Evolutionary conservation across 2,797 vertebrate genomes (phyloP).

Genomic region (Cynopterus sphinx): DNA sequence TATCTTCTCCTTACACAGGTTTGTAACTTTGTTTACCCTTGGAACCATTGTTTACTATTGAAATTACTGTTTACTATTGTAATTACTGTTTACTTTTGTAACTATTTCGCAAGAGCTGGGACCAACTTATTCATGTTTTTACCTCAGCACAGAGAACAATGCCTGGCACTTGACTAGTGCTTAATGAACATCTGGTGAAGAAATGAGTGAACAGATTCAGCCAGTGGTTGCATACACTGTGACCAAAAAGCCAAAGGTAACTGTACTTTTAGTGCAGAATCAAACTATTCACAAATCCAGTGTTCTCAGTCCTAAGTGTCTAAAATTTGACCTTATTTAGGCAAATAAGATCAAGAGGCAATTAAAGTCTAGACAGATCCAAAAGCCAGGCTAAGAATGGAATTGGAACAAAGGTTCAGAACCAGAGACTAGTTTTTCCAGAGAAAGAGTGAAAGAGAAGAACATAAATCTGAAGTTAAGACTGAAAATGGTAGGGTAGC

Average conservation of each 20-base stretch:
- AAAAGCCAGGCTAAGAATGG: not conserved
- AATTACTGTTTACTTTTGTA: not conserved
- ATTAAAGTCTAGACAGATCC: not conserved
- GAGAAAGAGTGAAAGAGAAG: not conserved
- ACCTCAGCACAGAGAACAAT: not conserved
- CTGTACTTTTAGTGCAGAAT: not conserved
- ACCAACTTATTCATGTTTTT: not conserved
- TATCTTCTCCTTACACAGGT: not conserved
- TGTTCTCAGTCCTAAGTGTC: not conserved
- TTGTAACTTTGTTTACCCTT: not conserved
- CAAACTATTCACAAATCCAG: not conserved
- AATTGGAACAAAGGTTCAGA: not conserved
- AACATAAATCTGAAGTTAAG: not conserved
- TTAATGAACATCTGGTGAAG: not conserved
- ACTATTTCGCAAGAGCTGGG: not conserved
- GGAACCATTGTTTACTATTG: not conserved
- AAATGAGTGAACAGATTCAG: not conserved
- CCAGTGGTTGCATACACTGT: not conserved
- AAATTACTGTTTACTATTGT: not conserved
- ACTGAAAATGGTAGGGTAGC: not conserved
- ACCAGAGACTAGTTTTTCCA: not conserved
- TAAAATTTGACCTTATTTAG: not conserved
- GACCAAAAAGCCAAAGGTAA: not conserved
- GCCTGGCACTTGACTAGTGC: not conserved
- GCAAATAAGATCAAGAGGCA: conserved; percentile 15